phyloP scores from a whole-genome alignment of 2,113 vertebrate genomes.

The Mustela nigripes region DNA sequence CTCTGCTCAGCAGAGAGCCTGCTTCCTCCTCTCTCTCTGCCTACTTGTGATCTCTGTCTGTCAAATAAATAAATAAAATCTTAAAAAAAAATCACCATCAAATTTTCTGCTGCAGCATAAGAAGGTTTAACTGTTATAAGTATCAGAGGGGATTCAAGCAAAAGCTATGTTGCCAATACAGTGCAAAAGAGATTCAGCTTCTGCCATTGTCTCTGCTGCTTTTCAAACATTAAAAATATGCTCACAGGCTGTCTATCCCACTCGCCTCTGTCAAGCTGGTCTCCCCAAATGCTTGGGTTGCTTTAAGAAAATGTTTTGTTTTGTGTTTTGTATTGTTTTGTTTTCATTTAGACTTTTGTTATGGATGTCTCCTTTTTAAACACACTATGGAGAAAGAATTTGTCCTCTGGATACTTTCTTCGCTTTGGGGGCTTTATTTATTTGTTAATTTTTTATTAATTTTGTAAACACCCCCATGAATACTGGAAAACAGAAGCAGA shows the following conservation, averaged over 20 bases:
- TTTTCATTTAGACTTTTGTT: conserved; percentile 70
- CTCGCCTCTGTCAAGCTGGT: conserved; percentile 74
- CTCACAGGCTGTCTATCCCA: conserved; percentile 72
- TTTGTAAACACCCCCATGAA: conserved; percentile 20
- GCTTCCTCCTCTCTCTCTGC: too few species aligned
- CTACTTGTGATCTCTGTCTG: too few species aligned
- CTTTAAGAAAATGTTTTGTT: conserved; percentile 78
- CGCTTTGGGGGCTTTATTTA: conserved; percentile 7
- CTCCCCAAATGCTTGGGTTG: conserved; percentile 79
- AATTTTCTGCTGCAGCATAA: not conserved
- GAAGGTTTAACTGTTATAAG: not conserved
- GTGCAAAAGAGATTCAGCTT: conserved; percentile 52
- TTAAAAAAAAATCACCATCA: not conserved
- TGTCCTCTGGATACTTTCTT: conserved; percentile 25
- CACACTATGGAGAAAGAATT: conserved; percentile 15
- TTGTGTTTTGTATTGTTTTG: conserved; percentile 77
- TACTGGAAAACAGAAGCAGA: conserved; percentile 9
- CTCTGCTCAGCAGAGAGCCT: too few species aligned
- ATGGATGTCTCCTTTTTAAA: conserved; percentile 70
- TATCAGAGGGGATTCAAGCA: not conserved
- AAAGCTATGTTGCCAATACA: conserved; percentile 70
- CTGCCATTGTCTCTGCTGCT: conserved; percentile 64
- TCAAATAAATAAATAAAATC: too few species aligned
- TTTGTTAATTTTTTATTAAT: conserved; percentile 1
- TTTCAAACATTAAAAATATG: conserved; percentile 66